Evolutionary conservation across 1,140 invertebrate genomes (phyloP), one percentile per base, ranked within the genome.

Genomic region (Xylocopa sonorina): DNA sequence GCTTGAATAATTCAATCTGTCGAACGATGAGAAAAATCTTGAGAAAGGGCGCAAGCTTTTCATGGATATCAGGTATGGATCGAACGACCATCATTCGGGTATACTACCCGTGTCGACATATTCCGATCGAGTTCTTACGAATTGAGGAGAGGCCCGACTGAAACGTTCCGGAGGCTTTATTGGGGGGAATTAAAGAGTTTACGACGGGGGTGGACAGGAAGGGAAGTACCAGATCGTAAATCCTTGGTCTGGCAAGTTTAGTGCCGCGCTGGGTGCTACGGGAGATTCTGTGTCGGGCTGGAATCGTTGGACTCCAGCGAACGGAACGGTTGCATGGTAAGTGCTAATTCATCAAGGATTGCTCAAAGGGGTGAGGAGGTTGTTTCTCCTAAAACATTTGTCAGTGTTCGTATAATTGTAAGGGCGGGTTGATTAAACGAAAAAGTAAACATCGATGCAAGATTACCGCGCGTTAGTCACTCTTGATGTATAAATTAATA

Each of bases 181-280:
- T 34, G 53, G 5, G 2, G 24, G 34, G 48, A 62, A 63, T 74
- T 51, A 51, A 38, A 18, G 57, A 10, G 32, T 53, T 69, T 69
- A n/a, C 32, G 24, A n/a, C 6, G 18, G 34, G 6, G 48, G 10
- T 10, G 57, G 21, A 63, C 32, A 18, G 24, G 1, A 58, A 4
- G 12, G n/a, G 58, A 10, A 50, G 2, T 27, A 34, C 14, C 24
- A 9, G 38, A 12, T 55, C 24, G 67, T 69, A 69, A 55, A 41
- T 69, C 41, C 32, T 27, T 18, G 16, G 18, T 2, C 16, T 3
- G n/a, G 16, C 12, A 3, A 55, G 18, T 51, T 34, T 24, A 34
- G 57, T 60, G 3, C 7, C 9, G 55, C 12, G 14, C n/a, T 5
- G n/a, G 18, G 34, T 34, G 32, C 58, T n/a, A 16, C 6, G 16